A percentile compares a stretch with the other conserved stretches of the same genome.
Evolutionary conservation across 2,797 vertebrate genomes (phyloP).

Genomic region (Melanotaenia trifasciata): DNA sequence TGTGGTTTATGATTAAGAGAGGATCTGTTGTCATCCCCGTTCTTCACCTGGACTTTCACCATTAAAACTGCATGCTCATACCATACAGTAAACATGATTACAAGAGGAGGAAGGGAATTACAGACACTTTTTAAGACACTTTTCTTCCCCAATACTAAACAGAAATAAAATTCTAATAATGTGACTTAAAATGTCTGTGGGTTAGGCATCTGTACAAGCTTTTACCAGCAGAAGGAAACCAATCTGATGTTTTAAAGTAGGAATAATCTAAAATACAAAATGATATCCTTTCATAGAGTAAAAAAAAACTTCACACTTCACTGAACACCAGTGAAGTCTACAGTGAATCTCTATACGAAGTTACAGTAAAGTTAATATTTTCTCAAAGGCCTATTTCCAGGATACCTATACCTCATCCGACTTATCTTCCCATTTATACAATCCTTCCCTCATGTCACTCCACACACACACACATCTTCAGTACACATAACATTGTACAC

Average conservation of each 20-base stretch:
- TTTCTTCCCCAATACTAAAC: neutral
- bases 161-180: neutral
- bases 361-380: slow-evolving; percentile 57
- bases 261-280: neutral
- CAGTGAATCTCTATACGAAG: slow-evolving; percentile 18
- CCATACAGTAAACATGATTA: neutral
- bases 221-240: neutral
- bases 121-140: neutral
- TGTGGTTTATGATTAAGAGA: slow-evolving; percentile 68
- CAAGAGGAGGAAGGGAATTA: neutral
- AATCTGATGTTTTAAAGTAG: neutral
- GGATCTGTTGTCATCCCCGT: neutral
- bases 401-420: neutral
- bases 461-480: neutral
- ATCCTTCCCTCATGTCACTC: neutral
- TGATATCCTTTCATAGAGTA: neutral
- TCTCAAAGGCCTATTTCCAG: neutral
- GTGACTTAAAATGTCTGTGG: neutral
- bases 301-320: slow-evolving; percentile 14
- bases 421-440: neutral
- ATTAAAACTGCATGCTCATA: slow-evolving; percentile 37
- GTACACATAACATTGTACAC: neutral
- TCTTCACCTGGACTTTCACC: slow-evolving; percentile 63
- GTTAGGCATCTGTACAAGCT: too few species aligned
- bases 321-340: neutral